Evolutionary conservation across 2,797 vertebrate genomes (phyloP), one percentile per base, ranked within the genome.

Genomic region (Enoplosus armatus): DNA sequence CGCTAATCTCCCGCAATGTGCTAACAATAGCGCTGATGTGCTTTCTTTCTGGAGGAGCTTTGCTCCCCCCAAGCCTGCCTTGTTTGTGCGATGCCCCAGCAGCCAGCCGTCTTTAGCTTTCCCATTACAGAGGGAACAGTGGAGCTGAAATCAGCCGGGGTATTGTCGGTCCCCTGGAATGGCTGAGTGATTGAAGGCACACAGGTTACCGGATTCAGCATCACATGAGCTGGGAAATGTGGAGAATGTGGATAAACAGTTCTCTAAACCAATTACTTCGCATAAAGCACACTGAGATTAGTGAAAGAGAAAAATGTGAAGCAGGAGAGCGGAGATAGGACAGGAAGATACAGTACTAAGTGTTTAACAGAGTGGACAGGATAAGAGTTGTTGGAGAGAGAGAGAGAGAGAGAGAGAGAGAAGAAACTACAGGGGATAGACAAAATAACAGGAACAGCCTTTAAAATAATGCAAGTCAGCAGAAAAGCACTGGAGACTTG

Each of bases 1-100:
- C 22, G 65, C 87, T 92, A 93, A 94, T 93, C 90, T 93, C 92
- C 89, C 69, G 84, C 91, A 90, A 91, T 77, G 90, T 90, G 81
- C 85, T 92, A 93, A 94, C 92, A 95, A 94, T 93, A 91, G 92
- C 83, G 69, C 92, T 93, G 93, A 94, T 94, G 89, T 89, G 86
- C 85, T 87, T 79, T 80, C 89, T 86, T 93, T 90, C 86, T 77
- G 71, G 65, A 85, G 86, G 78, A 90, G 82, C 89, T 89, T 83
- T 77, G 69, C 83, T 72, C 74, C 39, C 80, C 76, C 56, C 39
- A 55, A 78, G 81, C 72, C 77, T 78, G 82, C 72, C 82, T 85
- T 87, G 82, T 93, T 89, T 89, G 88, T 58, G 75, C 50, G 26
- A 62, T 75, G 77, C 58, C 79, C 82, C 79, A 84, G 85, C 88